Evolutionary conservation across 92 coral and sea anemone genomes (phyloP), one percentile per base, ranked within the genome.

Genomic region (Paramuricea clavata): DNA sequence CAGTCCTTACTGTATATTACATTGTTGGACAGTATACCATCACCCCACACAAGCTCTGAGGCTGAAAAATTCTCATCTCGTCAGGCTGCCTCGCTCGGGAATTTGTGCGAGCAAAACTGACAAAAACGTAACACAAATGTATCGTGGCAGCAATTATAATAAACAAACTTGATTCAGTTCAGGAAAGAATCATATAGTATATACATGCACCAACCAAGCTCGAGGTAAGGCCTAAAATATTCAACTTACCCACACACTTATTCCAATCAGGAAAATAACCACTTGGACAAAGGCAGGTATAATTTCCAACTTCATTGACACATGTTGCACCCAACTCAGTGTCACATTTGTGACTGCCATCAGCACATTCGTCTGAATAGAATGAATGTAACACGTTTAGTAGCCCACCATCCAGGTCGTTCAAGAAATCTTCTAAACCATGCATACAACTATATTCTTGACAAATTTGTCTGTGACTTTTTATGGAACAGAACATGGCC

Each of bases 301-400:
- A 97, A 87, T 97, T 97, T 11, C 99, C 99, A 23, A 91, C 92
- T 3, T 91, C 89, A 78, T 97, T 97, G n/a, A 89, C 74, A 88
- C 99, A 97, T 6, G 83, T 86, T 33, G 99, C 93, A 12, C 84
- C 84, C 72, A 79, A 26, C 42, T 89, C 93, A 21, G 86, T 80
- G 64, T 91, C 97, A 62, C 99, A 97, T 42, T 87, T 65, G 77
- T 97, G 99, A 22, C 59, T 86, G 23, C 91, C 99, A 59, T 60
- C 80, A 33, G 88, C 69, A 49, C 99, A 97, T 80, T 97, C 99
- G 84, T 97, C 99, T 97, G 42, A 22, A 76, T 70, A 85, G 22
- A 41, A 84, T 30, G 19, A 65, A 16, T 2, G 41, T 17, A 31
- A 65, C 23, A 19, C 11, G 62, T 19, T 65, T n/a, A n/a, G 16